Conservation (phyloP, 1,140 invertebrate species). For the Marisa cornuarietis region DNA sequence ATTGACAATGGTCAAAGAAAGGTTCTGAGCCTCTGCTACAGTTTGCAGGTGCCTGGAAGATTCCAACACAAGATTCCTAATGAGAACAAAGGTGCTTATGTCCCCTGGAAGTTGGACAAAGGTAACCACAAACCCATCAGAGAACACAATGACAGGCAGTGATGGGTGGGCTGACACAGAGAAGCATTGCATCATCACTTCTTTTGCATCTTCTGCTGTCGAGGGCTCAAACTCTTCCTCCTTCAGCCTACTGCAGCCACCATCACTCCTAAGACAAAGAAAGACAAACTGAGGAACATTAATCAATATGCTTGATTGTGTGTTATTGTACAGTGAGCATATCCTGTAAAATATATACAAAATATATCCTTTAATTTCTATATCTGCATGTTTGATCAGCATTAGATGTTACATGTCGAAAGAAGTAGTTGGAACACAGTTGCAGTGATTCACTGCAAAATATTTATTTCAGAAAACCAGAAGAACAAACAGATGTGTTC, state of each 20-base stretch:
- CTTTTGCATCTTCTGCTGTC: conserved; percentile 26
- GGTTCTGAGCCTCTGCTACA: conserved; percentile 31
- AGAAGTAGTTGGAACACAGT: no score
- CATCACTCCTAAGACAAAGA: background rate
- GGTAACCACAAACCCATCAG: conserved; percentile 64
- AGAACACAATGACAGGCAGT: conserved; percentile 62
- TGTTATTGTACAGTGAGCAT: background rate
- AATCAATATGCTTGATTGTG: background rate
- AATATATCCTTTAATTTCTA: no score
- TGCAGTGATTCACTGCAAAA: no score
- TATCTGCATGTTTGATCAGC: no score
- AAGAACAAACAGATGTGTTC: no score
- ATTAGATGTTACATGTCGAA: no score
- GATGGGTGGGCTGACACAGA: conserved; percentile 61
- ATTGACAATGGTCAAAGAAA: conserved; percentile 50
- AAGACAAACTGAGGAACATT: background rate
- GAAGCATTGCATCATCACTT: conserved; percentile 54
- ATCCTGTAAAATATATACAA: no score
- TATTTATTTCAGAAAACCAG: no score
- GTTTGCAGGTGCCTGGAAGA: conserved; percentile 53
- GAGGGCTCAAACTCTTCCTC: conserved; percentile 27
- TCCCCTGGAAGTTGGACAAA: conserved; percentile 51
- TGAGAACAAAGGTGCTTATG: conserved; percentile 46
- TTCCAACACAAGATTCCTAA: conserved; percentile 52
- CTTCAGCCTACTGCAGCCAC: background rate